Evolutionary conservation across 2,113 vertebrate genomes (phyloP), one percentile per base, ranked within the genome.

Genomic region (Thunnus maccoyii): DNA sequence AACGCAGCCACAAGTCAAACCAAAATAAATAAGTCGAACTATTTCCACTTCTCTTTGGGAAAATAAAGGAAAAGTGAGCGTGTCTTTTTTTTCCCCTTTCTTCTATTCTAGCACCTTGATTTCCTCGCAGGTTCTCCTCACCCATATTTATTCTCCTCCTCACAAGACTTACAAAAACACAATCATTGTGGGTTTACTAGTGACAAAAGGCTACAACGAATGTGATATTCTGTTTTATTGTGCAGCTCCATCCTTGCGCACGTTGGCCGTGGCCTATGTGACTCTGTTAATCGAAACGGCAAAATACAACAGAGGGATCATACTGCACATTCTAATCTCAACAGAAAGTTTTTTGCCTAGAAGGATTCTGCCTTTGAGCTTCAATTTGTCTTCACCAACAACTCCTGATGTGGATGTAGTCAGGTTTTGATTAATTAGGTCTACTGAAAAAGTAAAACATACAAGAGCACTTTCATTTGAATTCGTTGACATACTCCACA

Each of bases 121-220:
- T 51, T 77, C 14, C 12, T 9, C 36, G 5, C 36, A 15, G n/a
- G 3, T 71, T 27, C 5, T 47, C 25, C 20, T 67, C 30, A 16
- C 36, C 25, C 3, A 30, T 11, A 77, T 64, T 30, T 71, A 51
- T 46, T 75, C 41, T 68, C 36, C 20, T 58, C 66, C 36, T 36
- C 36, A 8, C 36, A 36, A 36, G 36, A 36, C 27, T 30, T 30
- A 30, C 36, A 36, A 36, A 36, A 36, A 36, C 36, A 36, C 7
- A 36, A 36, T 36, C 36, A 36, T 36, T 36, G 36, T 36, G 36
- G 36, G 5, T 36, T 58, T 48, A 69, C 30, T 8, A 46, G 14
- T 47, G 22, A 78, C 61, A 69, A 68, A 5, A 71, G 20, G 20
- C 48, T 36, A n/a, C 17, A 5, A 20, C 51, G 56, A 51, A 32